These are phyloP conservation scores for Hyppa rectilinea DNA, from an alignment of 2,888 invertebrate genomes.

Conservation along the genomic window DNA sequence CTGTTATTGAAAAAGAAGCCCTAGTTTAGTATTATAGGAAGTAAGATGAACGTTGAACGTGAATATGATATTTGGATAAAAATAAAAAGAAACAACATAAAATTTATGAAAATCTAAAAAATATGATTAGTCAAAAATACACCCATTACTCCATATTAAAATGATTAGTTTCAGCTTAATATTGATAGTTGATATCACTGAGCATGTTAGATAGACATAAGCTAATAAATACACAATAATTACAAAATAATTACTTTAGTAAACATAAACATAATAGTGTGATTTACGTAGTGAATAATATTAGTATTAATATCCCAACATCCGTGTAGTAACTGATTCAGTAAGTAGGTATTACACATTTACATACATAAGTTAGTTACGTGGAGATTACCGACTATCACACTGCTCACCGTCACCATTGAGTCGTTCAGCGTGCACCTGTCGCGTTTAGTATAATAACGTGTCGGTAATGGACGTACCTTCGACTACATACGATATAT, in stretches of 20 bases:
- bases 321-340: constrained; percentile 46
- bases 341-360: constrained; percentile 38
- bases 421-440: constrained; percentile 81
- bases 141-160: constrained; percentile 82
- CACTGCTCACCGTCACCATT: constrained; percentile 81
- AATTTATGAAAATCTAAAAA: constrained; percentile 6
- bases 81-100: constrained; percentile 19
- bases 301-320: constrained; percentile 61
- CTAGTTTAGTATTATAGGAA: constrained; percentile 59
- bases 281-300: constrained; percentile 38
- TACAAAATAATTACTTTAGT: constrained; percentile 3
- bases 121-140: constrained; percentile 85
- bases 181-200: constrained; percentile 49
- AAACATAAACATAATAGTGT: constrained; percentile 16
- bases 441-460: constrained; percentile 82
- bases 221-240: constrained; percentile 18
- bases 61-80: constrained; percentile 54
- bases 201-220: constrained; percentile 62
- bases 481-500: constrained; percentile 91
- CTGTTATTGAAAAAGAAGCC: constrained; percentile 54
- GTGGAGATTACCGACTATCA: constrained; percentile 60
- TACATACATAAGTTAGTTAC: constrained; percentile 47
- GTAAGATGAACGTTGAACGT: constrained; percentile 43
- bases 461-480: constrained; percentile 90
- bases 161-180: constrained; percentile 50